A percentile compares a stretch with the other conserved stretches of the same genome.
Conservation (phyloP, 2,888 invertebrate species). For the Dolichopus griseipennis region DNA sequence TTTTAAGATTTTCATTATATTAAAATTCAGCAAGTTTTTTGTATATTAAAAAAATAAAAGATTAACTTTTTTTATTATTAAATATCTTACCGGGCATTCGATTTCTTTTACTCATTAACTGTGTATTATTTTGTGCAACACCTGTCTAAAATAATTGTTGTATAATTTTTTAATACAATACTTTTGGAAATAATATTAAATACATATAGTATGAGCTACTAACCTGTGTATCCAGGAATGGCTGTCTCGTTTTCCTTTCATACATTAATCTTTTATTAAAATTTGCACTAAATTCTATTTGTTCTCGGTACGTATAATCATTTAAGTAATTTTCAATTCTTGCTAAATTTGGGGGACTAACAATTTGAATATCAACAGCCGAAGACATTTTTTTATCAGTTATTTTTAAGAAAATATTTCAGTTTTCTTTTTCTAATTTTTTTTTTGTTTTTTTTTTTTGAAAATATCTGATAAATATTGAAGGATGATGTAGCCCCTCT, state of each 20-base stretch:
- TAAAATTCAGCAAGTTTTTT: too few species aligned
- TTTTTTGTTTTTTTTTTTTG: not conserved
- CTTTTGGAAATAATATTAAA: not conserved
- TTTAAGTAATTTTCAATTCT: slow-evolving; percentile 76
- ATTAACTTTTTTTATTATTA: not conserved
- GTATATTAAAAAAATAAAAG: too few species aligned
- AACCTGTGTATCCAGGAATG: slow-evolving; percentile 81
- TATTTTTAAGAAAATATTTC: not conserved
- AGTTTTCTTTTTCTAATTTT: not conserved
- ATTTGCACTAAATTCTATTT: slow-evolving; percentile 78
- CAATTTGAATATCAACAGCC: slow-evolving; percentile 58
- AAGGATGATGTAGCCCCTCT: not conserved
- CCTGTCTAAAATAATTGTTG: slow-evolving; percentile 55
- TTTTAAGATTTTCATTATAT: too few species aligned
- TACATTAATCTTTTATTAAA: slow-evolving; percentile 87
- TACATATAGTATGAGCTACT: not conserved
- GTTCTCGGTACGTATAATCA: slow-evolving; percentile 82
- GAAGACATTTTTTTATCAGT: slow-evolving; percentile 40
- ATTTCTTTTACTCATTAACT: slow-evolving; percentile 79
- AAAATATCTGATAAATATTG: not conserved
- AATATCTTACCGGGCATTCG: slow-evolving; percentile 62
- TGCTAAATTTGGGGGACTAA: slow-evolving; percentile 58
- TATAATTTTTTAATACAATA: not conserved
- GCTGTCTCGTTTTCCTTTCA: slow-evolving; percentile 83
- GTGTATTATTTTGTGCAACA: slow-evolving; percentile 91